Conservation (phyloP, 2,888 invertebrate genomes). For the Nomada flava region DNA sequence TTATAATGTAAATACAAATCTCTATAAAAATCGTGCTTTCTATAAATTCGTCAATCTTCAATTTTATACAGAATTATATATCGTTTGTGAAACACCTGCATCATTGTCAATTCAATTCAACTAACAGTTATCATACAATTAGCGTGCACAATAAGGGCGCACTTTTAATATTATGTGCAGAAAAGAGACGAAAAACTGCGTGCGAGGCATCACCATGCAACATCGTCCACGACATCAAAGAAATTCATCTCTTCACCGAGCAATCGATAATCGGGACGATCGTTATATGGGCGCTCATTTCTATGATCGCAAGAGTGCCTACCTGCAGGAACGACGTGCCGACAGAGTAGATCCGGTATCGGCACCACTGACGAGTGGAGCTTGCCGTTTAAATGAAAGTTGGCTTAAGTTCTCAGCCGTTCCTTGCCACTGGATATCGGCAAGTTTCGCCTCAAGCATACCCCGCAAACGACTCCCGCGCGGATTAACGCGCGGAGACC, state of each 20-base stretch:
- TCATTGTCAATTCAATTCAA: too few species aligned
- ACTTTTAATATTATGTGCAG: too few species aligned
- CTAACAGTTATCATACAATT: too few species aligned
- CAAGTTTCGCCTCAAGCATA: slow-evolving; percentile 52
- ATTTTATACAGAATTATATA: too few species aligned
- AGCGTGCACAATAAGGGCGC: too few species aligned
- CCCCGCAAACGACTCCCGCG: slow-evolving; percentile 65
- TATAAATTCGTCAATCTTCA: too few species aligned
- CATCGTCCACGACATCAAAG: too few species aligned
- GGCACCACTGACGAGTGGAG: slow-evolving; percentile 23
- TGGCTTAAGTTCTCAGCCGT: slow-evolving; percentile 68
- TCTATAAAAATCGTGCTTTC: too few species aligned
- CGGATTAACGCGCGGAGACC: slow-evolving; percentile 61
- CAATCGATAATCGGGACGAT: slow-evolving; percentile 48
- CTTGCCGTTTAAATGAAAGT: slow-evolving; percentile 62
- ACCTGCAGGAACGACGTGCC: slow-evolving; percentile 59
- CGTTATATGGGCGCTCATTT: slow-evolving; percentile 50
- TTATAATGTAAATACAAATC: too few species aligned
- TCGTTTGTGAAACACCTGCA: too few species aligned
- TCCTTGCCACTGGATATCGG: slow-evolving; percentile 59
- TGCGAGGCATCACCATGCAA: too few species aligned
- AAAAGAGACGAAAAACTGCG: too few species aligned
- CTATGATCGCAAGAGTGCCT: slow-evolving; percentile 43
- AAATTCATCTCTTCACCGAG: not conserved
- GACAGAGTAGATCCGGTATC: slow-evolving; percentile 50